These are phyloP conservation scores for Chroicocephalus ridibundus DNA, from an alignment of 2,113 vertebrate genomes.

Conservation along the genomic window DNA sequence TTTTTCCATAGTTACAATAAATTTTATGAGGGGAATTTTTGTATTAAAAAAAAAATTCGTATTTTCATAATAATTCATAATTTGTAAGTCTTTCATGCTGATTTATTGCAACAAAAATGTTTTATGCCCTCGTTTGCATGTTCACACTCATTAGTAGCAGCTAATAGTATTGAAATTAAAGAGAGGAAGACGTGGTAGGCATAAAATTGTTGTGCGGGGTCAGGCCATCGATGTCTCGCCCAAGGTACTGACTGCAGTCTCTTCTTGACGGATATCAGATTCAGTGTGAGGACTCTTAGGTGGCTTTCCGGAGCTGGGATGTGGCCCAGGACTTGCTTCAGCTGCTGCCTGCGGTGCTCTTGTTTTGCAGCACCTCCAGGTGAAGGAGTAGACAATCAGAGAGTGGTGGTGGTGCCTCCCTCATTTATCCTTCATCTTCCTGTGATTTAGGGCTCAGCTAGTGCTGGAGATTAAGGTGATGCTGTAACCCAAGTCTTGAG, in stretches of 20 bases:
- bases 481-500: neutral
- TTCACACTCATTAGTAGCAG: neutral
- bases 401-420: neutral
- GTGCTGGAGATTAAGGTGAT: neutral
- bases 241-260: neutral
- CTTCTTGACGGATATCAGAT: neutral
- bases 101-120: neutral
- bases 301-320: neutral
- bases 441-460: neutral
- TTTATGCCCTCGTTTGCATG: fast-evolving
- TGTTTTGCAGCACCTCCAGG: neutral
- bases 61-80: neutral
- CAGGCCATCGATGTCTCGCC: fast-evolving
- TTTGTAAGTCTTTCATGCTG: neutral
- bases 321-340: neutral
- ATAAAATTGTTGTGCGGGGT: neutral
- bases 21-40: neutral
- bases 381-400: neutral
- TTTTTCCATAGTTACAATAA: neutral
- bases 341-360: neutral
- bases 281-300: neutral
- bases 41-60: neutral
- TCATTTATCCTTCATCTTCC: neutral
- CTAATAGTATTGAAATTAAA: neutral
- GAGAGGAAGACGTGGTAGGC: neutral